Base-by-base conservation (phyloP, 30 jellyfish, hydroid and myxozoan species). In the Aurelia sp. region DNA sequence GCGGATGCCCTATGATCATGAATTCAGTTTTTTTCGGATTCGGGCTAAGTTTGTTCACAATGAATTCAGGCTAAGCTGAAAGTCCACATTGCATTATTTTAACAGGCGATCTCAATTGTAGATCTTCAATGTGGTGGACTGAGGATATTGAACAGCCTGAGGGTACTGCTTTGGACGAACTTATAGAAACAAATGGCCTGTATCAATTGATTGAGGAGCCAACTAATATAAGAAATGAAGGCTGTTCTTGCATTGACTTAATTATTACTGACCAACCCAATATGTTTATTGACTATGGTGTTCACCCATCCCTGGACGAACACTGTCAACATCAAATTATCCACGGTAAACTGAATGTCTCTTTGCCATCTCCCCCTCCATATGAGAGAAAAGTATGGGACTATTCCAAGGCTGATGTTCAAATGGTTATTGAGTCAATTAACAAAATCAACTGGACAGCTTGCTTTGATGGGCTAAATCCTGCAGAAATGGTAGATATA, bases 111-210 rank as follows among this genome's bases (percentile, higher is more conserved):
- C 33, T 27, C 33, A 27, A 27, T 27, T 27, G 33, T 27, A 27
- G 33, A 27, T 79, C 90, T 33, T 67, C 90, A 37, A 65, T 64
- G 74, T 79, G 90, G 90, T 79, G 90, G 90, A 37, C 73, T 33
- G 82, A 64, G 64, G 90, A 63, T 79, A 51, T 62, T 65, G 82
- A 79, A 31, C 82, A 66, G 58, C 31, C 86, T 51, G 58, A 75
- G 53, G 53, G 33, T 27, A 27, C 33, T 27, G 33, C 33, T 27
- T 27, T 27, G 33, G 33, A 27, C 33, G 33, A 27, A 27, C 33
- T 27, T 27, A 27, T 27, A 2, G 33, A 27, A 27, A 27, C 33
- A 27, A 27, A 27, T 27, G 33, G 33, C 33, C 33, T 27, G 33
- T 27, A 27, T 27, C 33, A 27, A 27, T 27, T 27, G 33, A 27